These are phyloP conservation scores for Carposina sasakii DNA, from an alignment of 1,140 invertebrate species.

Conservation along the genomic window DNA sequence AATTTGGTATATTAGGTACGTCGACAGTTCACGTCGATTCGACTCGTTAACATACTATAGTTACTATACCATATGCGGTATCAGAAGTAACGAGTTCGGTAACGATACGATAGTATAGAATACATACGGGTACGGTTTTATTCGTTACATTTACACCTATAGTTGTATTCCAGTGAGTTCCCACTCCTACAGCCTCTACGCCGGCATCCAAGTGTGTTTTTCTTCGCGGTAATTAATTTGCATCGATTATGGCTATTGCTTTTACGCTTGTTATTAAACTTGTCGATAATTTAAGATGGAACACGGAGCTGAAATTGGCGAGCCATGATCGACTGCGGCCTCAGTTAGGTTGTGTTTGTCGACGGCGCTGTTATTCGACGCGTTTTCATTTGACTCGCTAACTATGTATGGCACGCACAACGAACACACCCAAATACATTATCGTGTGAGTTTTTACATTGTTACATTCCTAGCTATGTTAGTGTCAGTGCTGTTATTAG, in stretches of 20 bases:
- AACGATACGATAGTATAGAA: too few species aligned
- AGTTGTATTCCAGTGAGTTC: too few species aligned
- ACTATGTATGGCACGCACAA: conserved; percentile 41
- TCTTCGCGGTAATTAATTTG: conserved; percentile 51
- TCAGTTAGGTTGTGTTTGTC: conserved; percentile 45
- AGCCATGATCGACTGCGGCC: conserved; percentile 49
- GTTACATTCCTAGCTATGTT: conserved; percentile 12
- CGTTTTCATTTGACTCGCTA: conserved; percentile 45
- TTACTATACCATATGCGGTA: too few species aligned
- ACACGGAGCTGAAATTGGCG: conserved; percentile 56
- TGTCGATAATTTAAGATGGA: conserved; percentile 63
- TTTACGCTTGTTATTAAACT: conserved; percentile 57
- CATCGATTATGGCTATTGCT: conserved; percentile 46
- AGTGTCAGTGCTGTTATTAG: background rate
- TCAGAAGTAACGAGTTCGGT: too few species aligned
- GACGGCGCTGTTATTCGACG: conserved; percentile 40
- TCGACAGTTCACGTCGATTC: too few species aligned
- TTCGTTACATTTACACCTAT: too few species aligned
- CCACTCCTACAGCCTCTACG: too few species aligned
- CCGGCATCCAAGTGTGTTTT: conserved; percentile 36
- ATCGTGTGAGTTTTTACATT: conserved; percentile 42
- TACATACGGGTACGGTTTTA: too few species aligned
- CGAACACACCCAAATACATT: conserved; percentile 32
- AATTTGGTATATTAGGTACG: too few species aligned
- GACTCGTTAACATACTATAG: too few species aligned